Conservation (phyloP, 2,113 vertebrate genomes). For the Syngnathus floridae region DNA sequence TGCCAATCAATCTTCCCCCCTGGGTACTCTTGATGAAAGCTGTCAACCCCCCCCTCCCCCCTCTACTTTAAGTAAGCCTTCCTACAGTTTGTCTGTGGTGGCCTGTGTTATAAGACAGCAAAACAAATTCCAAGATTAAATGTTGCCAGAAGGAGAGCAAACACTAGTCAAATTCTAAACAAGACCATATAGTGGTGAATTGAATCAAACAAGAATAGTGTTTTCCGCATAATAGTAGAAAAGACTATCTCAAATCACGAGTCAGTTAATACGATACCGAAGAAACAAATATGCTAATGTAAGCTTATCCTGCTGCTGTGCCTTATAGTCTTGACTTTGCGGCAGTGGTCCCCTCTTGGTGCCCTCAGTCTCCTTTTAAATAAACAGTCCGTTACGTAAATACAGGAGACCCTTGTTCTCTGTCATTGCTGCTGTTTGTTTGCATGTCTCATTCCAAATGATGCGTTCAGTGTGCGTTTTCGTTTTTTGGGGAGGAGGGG, state of each 20-base stretch:
- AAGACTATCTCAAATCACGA: not conserved
- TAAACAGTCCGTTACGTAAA: not conserved
- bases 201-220: not conserved
- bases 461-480: not conserved
- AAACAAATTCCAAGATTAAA: conserved; percentile 67
- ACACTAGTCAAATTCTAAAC: conserved; percentile 13
- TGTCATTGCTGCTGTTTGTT: not conserved
- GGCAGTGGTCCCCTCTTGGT: not conserved
- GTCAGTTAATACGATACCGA: not conserved
- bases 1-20: conserved; percentile 73
- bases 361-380: not conserved
- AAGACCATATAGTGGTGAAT: not conserved
- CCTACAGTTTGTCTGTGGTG: conserved; percentile 63
- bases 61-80: conserved; percentile 63
- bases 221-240: not conserved
- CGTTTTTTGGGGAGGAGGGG: not conserved
- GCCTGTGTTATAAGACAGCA: conserved; percentile 48
- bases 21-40: conserved; percentile 61
- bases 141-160: conserved; percentile 41
- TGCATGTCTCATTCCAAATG: not conserved
- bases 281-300: not conserved
- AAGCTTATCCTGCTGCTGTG: not conserved
- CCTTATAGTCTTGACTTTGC: not conserved
- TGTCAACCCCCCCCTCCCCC: conserved; percentile 63
- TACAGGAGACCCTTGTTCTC: not conserved